Base-by-base conservation (phyloP, 2,888 invertebrate genomes). In the Blastobasis lacticolella region DNA sequence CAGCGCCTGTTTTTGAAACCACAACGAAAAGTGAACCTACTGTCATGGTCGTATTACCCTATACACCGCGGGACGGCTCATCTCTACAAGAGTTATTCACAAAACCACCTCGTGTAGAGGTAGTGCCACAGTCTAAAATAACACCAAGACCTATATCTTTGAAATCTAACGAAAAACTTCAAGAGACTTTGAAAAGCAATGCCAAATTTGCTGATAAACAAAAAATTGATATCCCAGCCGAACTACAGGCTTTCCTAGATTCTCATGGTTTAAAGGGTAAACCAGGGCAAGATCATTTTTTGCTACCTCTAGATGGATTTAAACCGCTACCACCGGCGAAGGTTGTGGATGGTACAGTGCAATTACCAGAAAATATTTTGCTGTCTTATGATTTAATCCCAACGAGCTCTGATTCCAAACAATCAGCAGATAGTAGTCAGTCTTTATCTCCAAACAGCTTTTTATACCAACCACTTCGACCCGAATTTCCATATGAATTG, bases 11-110 rank as follows among this genome's bases (percentile, higher is more conserved):
- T 10, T 40, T 71, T 41, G 78, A 81, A 64, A 69, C 67, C 6
- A 77, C 80, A 6, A 83, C 83, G 4, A 78, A 74, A 50, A 69
- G 61, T 43, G 71, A 71, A 46, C 64, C 76, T 6, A 90, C 91
- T 0, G 70, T 93, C 10, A 92, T 91, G 90, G 90, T 93, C 0
- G 93, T 93, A 0, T 75, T 93, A 60, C 93, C 94, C 0, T 91
- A 91, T 62, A 90, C 91, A 46, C 87, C 90, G 5, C 78, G 90
- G 42, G 90, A 90, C 59, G 84, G 89, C 1, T 84, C 88, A 1
- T 82, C 88, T 5, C 76, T 93, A 49, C 90, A 91, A 64, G 92
- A 93, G 60, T 71, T 93, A 0, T 93, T 90, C 63, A 93, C 92
- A 4, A 91, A 90, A 69, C 89, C 91, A 46, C 93, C 94, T 1